Evolutionary conservation across 2,113 vertebrate species (phyloP).

Genomic region (Isichthys henryi): DNA sequence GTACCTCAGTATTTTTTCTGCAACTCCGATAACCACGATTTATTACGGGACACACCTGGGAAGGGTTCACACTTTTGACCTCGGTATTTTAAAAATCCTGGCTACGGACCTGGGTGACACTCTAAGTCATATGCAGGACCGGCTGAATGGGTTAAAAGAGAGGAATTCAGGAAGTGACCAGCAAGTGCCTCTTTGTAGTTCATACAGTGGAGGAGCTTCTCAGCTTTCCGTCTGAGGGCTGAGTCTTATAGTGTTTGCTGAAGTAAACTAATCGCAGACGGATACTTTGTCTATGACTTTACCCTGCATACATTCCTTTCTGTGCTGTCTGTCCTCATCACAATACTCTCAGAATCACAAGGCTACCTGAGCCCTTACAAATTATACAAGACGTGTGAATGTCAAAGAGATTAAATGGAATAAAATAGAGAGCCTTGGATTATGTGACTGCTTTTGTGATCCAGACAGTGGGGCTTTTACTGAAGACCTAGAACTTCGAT

Average conservation of each 20-base stretch:
- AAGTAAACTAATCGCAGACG: neutral
- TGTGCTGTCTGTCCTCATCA: neutral
- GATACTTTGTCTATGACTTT: neutral
- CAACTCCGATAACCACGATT: neutral
- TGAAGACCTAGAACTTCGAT: neutral
- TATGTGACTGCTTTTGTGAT: neutral
- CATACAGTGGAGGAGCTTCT: neutral
- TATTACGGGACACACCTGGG: neutral
- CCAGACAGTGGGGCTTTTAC: neutral
- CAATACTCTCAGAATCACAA: neutral
- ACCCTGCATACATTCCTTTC: neutral
- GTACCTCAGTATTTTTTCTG: neutral
- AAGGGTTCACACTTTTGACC: neutral
- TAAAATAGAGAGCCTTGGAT: neutral
- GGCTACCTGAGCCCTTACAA: neutral
- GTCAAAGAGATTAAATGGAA: neutral
- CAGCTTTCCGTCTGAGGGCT: neutral
- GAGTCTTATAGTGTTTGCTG: neutral
- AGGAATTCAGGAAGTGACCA: neutral
- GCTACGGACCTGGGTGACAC: neutral
- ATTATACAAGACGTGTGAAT: constrained; percentile 1
- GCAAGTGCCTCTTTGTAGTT: neutral
- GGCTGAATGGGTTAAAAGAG: neutral
- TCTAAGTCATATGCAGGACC: neutral
- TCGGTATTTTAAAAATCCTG: neutral